A percentile compares a stretch with the other conserved stretches of the same genome.
These are phyloP conservation scores for Orientallactaga bullata DNA, from an alignment of 2,113 vertebrate genomes.

Conservation along the genomic window DNA sequence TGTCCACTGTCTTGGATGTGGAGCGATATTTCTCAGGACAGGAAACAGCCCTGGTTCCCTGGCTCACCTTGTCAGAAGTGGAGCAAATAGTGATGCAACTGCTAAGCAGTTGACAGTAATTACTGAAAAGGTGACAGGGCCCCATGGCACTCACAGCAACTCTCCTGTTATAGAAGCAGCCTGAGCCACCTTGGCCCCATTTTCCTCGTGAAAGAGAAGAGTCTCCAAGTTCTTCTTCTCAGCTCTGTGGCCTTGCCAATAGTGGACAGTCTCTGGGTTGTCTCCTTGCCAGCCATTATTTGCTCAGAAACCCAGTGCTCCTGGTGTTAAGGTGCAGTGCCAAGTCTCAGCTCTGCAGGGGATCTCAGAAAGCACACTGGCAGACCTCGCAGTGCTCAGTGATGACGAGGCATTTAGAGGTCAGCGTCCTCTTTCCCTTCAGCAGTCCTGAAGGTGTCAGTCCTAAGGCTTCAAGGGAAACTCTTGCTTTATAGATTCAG, in stretches of 20 bases:
- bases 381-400: not conserved
- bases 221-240: not conserved
- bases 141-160: not conserved
- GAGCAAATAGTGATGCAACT: not conserved
- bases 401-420: not conserved
- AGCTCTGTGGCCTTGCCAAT: not conserved
- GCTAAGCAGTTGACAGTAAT: conserved; percentile 21
- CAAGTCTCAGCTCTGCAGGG: not conserved
- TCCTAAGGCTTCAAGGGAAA: not conserved
- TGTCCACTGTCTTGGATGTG: no score
- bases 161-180: not conserved
- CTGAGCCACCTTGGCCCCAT: conserved; percentile 4
- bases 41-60: not conserved
- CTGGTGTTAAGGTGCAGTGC: not conserved
- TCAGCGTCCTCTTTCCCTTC: not conserved
- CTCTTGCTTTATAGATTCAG: not conserved
- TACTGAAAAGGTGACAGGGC: not conserved
- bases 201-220: conserved; percentile 39
- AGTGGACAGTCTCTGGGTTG: not conserved
- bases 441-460: not conserved
- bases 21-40: not conserved
- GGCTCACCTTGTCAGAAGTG: not conserved
- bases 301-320: accelerated
- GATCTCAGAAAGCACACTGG: not conserved
- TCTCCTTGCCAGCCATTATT: not conserved